Evolutionary conservation across 1,140 invertebrate species (phyloP), one percentile per base, ranked within the genome.

Genomic region (Xylocopa sonorina): DNA sequence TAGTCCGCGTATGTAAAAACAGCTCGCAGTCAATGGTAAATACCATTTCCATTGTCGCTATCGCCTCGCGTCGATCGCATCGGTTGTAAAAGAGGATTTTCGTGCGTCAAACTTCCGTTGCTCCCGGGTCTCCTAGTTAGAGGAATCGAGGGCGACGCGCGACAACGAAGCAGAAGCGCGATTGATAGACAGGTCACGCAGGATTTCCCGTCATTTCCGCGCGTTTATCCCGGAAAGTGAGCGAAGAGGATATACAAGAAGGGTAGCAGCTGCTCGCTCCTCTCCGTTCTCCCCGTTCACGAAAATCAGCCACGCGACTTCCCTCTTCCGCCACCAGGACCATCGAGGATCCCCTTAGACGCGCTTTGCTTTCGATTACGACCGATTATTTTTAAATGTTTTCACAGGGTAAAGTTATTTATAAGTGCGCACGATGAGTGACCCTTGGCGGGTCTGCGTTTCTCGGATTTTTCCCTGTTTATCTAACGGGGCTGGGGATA

Each of bases 351-450:
- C 38, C 63, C 50, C 41, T 46, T 24, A 32, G 38, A n/a, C 50
- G 9, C n/a, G 63, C 32, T 67, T 76, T 67, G 38, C 51, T 58
- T 66, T 68, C 51, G 51, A 76, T 76, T 68, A 76, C 29, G 51
- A 14, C 10, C n/a, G 74, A 76, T 76, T 76, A 76, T 76, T 76
- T 76, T 76, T 76, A 76, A 76, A 53, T 68, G 74, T 68, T 68
- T 48, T 58, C 32, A 67, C 74, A 14, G 51, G 63, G 29, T 24
- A 27, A 48, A 58, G 74, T 76, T 76, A 76, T 76, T 76, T 76
- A 68, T 76, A 67, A 58, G 29, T 62, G 3, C 38, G 9, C 9
- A 7, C 14, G 63, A 58, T 6, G 63, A 68, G 41, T 58, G 63
- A 76, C 63, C 63, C 41, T 27, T 57, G 29, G 9, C 62, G 24